These are phyloP conservation scores for Deilephila elpenor DNA, from an alignment of 2,888 invertebrate species.

Conservation along the genomic window DNA sequence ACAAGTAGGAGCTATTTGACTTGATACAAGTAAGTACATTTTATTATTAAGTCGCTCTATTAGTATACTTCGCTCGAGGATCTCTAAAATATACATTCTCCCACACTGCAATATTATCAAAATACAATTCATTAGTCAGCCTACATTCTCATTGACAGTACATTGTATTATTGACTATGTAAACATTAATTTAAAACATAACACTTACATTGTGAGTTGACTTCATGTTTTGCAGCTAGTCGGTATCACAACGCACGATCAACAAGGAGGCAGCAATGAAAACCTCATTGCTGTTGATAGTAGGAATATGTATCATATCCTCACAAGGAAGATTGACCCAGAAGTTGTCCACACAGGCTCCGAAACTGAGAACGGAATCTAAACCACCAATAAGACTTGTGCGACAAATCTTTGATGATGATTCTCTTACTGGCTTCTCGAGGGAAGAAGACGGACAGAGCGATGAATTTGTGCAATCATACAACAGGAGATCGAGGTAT, in stretches of 20 bases:
- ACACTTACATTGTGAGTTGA: constrained; percentile 59
- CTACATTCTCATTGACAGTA: constrained; percentile 47
- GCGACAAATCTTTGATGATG: constrained; percentile 48
- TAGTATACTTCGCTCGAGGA: background rate
- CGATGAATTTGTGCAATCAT: constrained; percentile 44
- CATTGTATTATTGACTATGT: constrained; percentile 54
- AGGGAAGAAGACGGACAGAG: constrained; percentile 47
- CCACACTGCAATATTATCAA: constrained; percentile 42
- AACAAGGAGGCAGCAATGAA: constrained; percentile 55
- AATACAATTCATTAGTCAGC: constrained; percentile 53
- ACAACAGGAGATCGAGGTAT: constrained; percentile 44
- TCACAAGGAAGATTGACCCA: constrained; percentile 54
- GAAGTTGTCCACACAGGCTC: constrained; percentile 52
- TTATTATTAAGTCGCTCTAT: too few species aligned
- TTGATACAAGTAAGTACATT: background rate
- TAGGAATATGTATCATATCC: constrained; percentile 42
- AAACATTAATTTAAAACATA: constrained; percentile 64
- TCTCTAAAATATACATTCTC: background rate
- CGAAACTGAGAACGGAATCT: constrained; percentile 45
- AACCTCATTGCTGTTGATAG: constrained; percentile 46
- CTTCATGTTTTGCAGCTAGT: constrained; percentile 59
- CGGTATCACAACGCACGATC: constrained; percentile 42
- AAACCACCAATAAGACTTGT: constrained; percentile 50
- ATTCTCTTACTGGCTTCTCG: constrained; percentile 45
- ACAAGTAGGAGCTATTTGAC: background rate